Evolutionary conservation across 2,888 invertebrate species (phyloP), one percentile per base, ranked within the genome.

Genomic region (Nudaria mundana): DNA sequence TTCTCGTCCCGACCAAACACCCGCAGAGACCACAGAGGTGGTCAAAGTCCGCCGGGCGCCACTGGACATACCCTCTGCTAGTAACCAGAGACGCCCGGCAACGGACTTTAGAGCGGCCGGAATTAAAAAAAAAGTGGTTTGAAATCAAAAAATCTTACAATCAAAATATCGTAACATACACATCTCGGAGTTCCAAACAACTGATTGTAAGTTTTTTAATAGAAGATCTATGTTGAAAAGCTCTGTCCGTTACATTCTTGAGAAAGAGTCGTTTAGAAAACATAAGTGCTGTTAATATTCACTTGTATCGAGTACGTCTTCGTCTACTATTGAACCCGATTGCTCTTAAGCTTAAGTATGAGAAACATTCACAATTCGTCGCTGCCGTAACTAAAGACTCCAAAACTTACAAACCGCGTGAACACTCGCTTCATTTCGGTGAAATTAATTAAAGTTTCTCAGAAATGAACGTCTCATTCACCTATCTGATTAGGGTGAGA

Each of bases 361-460:
- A 52, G 64, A 62, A 66, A 66, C 64, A 68, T 66, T 71, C 70
- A 70, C 63, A 72, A 71, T 69, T 63, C 69, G 58, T 68, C 64
- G 69, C 61, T 52, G 60, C 64, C 59, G 68, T 71, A 72, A 73
- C 66, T 63, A 74, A 68, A 70, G 60, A 67, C 69, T 65, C 67
- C 71, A 66, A 68, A 73, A 74, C 71, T 61, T 64, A 73, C 66
- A 73, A 70, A 76, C 71, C 63, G 59, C 66, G 69, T 66, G 66
- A 68, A 68, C 62, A 63, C 65, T 63, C 61, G 65, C 68, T 66
- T 62, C 52, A 62, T 71, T 84, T 83, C 81, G 72, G 68, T 73
- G 85, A 85, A 84, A 79, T 76, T 78, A 79, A 81, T 76, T 76
- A 73, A 72, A 71, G 56, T 76, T 85, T 80, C 80, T 57, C 54